Percentiles rank a stretch among this genome's conserved stretches.
phyloP scores from a whole-genome alignment of 2,888 invertebrate species.

The Agapostemon virescens region DNA sequence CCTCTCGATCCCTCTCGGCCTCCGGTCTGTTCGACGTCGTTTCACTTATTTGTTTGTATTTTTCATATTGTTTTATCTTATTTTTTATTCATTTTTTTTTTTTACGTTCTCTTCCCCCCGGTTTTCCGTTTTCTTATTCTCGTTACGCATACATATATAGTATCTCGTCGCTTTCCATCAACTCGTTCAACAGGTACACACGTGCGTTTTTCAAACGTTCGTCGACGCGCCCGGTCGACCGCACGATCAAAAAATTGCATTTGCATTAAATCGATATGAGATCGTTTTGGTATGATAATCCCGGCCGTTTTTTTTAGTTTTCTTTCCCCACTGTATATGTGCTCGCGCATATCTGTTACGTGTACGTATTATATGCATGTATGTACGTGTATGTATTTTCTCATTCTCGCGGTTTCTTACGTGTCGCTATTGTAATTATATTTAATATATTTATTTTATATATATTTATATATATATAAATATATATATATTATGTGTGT shows the following conservation, averaged over 20 bases:
- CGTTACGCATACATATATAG: not conserved
- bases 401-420: constrained; percentile 4
- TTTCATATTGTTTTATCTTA: not conserved
- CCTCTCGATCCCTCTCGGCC: not conserved
- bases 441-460: constrained; percentile 3
- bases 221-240: constrained; percentile 54
- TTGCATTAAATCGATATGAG: constrained; percentile 78
- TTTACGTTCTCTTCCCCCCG: too few relatives aligned
- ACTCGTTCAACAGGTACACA: constrained; percentile 53
- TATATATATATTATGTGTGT: not conserved
- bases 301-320: constrained; percentile 70
- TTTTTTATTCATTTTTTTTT: not conserved
- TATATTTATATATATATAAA: not conserved
- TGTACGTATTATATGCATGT: not conserved
- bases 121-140: not conserved
- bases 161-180: constrained; percentile 5
- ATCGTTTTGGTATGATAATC: constrained; percentile 79
- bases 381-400: not conserved
- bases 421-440: constrained; percentile 8
- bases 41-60: too few relatives aligned
- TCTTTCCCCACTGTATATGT: not conserved
- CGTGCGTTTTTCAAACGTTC: constrained; percentile 34
- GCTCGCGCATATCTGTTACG: not conserved
- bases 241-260: constrained; percentile 72
- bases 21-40: not conserved